Evolutionary conservation across 2,797 vertebrate species (phyloP), one percentile per base, ranked within the genome.

Genomic region (Tamandua tetradactyla): DNA sequence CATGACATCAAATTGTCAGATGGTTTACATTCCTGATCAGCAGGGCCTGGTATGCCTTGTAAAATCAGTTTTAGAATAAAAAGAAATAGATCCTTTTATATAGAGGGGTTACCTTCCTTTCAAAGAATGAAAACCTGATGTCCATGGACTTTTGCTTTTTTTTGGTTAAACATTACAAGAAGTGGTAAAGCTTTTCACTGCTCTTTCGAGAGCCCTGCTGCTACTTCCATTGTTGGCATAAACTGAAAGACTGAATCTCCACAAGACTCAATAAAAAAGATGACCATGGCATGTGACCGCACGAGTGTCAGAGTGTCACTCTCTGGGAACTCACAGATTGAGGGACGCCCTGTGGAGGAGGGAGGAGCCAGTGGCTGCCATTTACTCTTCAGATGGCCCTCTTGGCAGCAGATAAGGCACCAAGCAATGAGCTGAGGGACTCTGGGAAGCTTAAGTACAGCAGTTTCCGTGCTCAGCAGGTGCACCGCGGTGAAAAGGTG

Each of bases 81-180:
- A 86, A 76, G 27, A 62, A 78, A 40, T 12, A 37, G 64, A 83
- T 32, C 0, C 11, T 72, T 62, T 62, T 44, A 55, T 42, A 32
- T 32, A 18, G 49, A 87, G 27, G 3, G 1, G 12, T 37, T 76
- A 35, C n/a, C 27, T 80, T 49, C 55, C 30, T 94, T 90, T 81
- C 37, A 92, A 66, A 83, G 37, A 93, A 4, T 12, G 75, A 87
- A n/a, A 15, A 35, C 20, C 22, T 68, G 6, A 20, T 92, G 13
- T 69, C 78, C 25, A 14, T 83, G 44, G 57, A 32, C 30, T 92
- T 96, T 89, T 92, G 4, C 6, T 76, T 35, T 91, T 91, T 55
- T 68, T 84, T 59, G 20, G 30, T 91, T 85, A 64, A 87, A 62
- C 1, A 12, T 89, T 87, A 47, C 3, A 79, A 57, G 42, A 91